Percentiles rank a stretch among this genome's conserved stretches.
These are phyloP conservation scores for Erpornis zantholeuca DNA, from an alignment of 2,113 vertebrate species.

Conservation along the genomic window DNA sequence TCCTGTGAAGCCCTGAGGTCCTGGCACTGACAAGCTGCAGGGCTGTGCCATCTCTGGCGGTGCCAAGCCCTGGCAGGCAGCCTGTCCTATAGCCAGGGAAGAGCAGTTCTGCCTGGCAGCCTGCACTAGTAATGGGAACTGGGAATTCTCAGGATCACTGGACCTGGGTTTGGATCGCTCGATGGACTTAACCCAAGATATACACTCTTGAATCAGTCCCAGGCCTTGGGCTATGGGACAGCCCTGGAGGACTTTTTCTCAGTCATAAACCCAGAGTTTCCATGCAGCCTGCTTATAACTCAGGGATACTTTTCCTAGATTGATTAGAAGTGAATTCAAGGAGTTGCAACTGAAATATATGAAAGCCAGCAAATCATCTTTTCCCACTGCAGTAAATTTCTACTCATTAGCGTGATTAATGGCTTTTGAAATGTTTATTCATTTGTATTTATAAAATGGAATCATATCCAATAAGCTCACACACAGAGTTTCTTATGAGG, in stretches of 20 bases:
- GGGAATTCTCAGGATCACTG: neutral
- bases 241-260: neutral
- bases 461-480: neutral
- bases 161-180: neutral
- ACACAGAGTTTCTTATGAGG: neutral
- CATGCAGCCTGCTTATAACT: neutral
- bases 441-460: neutral
- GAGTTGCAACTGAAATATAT: neutral
- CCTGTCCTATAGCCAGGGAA: neutral
- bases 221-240: neutral
- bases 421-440: neutral
- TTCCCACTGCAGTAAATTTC: neutral
- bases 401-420: neutral
- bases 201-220: neutral
- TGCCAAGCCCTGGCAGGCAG: neutral
- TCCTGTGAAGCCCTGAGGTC: neutral
- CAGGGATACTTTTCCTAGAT: neutral
- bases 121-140: neutral
- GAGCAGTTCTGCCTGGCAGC: neutral
- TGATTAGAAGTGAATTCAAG: neutral
- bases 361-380: neutral
- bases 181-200: neutral
- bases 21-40: neutral
- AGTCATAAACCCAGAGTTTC: neutral
- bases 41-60: accelerated